Conservation (phyloP, 2,888 invertebrate genomes). For the Volucella zonaria region DNA sequence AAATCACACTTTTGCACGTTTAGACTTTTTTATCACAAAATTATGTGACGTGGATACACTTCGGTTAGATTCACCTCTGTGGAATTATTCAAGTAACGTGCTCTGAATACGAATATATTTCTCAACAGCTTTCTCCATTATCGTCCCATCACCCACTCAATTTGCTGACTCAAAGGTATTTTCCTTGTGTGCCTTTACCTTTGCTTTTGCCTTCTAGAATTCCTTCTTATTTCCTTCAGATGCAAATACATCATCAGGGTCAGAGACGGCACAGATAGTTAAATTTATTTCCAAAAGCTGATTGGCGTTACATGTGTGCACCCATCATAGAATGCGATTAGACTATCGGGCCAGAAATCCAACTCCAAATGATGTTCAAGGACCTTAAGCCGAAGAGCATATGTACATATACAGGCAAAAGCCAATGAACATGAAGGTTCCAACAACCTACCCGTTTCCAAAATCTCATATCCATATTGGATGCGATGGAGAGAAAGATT, state of each 20-base stretch:
- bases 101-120: conserved; percentile 51
- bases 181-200: background rate
- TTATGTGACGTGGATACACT: conserved; percentile 46
- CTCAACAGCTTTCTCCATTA: background rate
- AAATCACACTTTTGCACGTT: conserved; percentile 57
- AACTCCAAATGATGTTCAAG: conserved; percentile 4
- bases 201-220: background rate
- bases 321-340: background rate
- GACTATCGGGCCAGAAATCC: background rate
- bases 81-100: conserved; percentile 51
- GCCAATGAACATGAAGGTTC: conserved; percentile 7
- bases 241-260: conserved; percentile 53
- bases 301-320: conserved; percentile 32
- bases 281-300: conserved; percentile 52
- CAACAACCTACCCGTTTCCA: background rate
- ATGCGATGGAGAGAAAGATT: conserved; percentile 18
- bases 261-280: conserved; percentile 42
- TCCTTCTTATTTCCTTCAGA: conserved; percentile 7
- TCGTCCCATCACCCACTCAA: conserved; percentile 22
- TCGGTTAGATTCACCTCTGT: conserved; percentile 23
- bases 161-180: conserved; percentile 15
- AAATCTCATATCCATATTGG: conserved; percentile 7
- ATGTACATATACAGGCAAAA: conserved; percentile 1
- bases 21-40: conserved; percentile 53
- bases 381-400: background rate